Evolutionary conservation across 64 coral and sea anemone genomes (phyloP).

Genomic region (Trachythela sp.): DNA sequence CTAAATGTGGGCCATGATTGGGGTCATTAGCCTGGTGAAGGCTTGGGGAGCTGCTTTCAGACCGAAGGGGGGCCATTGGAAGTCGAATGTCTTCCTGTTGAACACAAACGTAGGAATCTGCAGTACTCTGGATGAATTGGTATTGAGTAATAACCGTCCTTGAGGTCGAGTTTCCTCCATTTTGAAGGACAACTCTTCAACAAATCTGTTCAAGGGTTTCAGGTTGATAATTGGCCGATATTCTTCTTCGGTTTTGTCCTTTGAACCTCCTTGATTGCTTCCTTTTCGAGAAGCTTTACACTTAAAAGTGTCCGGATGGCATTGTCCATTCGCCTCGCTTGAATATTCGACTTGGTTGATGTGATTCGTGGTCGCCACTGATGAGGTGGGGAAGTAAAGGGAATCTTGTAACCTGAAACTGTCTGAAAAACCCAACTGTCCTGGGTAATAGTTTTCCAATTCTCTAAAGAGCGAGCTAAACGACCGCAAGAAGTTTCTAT

Average conservation of each 20-base stretch:
- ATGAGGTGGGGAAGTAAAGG: neutral
- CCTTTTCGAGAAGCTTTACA: too few species aligned
- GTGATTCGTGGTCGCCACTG: conserved; percentile 5
- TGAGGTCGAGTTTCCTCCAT: conserved; percentile 3
- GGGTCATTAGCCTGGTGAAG: neutral
- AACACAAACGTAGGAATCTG: neutral
- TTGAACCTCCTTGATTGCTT: neutral
- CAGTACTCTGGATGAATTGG: neutral
- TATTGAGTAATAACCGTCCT: neutral
- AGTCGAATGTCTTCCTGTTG: neutral
- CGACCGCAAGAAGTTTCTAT: neutral
- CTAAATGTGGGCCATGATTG: neutral
- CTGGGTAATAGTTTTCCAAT: neutral
- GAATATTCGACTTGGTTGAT: neutral
- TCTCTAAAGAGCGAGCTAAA: neutral
- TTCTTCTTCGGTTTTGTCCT: neutral
- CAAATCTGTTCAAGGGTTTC: conserved; percentile 6
- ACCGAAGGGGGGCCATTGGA: neutral
- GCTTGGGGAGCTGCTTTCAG: neutral
- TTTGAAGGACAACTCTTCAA: neutral
- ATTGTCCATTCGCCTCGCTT: neutral
- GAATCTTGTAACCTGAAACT: neutral
- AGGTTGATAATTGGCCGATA: neutral
- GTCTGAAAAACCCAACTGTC: conserved; percentile 13
- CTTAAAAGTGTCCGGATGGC: neutral